Evolutionary conservation across 1,140 invertebrate genomes (phyloP).

Genomic region (Bombyx mori): DNA sequence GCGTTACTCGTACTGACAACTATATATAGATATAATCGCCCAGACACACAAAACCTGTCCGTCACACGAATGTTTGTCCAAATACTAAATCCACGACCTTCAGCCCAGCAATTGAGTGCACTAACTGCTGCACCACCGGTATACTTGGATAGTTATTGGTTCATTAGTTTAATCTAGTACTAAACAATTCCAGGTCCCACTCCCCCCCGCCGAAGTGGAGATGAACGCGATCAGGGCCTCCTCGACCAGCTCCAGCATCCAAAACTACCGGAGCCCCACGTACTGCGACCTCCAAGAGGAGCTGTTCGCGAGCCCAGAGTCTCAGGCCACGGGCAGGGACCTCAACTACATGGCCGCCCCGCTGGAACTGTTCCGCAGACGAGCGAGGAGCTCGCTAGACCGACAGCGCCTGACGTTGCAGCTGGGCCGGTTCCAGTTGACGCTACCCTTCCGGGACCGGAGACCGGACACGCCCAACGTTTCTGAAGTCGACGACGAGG

Average conservation of each 20-base stretch:
- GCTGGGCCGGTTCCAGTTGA: conserved; percentile 55
- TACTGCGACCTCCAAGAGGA: conserved; percentile 30
- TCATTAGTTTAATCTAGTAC: too few species aligned
- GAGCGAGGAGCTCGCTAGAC: conserved; percentile 27
- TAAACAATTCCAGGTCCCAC: conserved; percentile 38
- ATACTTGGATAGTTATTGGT: too few species aligned
- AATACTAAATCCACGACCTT: too few species aligned
- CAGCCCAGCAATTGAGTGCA: too few species aligned
- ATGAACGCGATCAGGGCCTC: conserved; percentile 34
- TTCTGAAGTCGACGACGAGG: conserved; percentile 42
- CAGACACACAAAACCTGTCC: too few species aligned
- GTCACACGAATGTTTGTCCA: too few species aligned
- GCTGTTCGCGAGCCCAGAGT: conserved; percentile 30
- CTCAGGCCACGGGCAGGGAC: conserved; percentile 21
- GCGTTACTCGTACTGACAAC: too few species aligned
- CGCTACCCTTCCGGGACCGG: conserved; percentile 35
- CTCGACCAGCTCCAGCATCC: conserved; percentile 21
- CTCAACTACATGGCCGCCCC: conserved; percentile 41
- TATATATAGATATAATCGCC: too few species aligned
- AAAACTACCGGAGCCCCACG: conserved; percentile 35
- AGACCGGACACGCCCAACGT: conserved; percentile 54
- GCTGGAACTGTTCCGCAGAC: conserved; percentile 27
- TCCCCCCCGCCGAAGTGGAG: conserved; percentile 49
- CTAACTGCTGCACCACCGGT: too few species aligned
- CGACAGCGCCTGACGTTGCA: conserved; percentile 40